phyloP scores from a whole-genome alignment of 2,888 invertebrate species.

The Tetranychus truncatus region DNA sequence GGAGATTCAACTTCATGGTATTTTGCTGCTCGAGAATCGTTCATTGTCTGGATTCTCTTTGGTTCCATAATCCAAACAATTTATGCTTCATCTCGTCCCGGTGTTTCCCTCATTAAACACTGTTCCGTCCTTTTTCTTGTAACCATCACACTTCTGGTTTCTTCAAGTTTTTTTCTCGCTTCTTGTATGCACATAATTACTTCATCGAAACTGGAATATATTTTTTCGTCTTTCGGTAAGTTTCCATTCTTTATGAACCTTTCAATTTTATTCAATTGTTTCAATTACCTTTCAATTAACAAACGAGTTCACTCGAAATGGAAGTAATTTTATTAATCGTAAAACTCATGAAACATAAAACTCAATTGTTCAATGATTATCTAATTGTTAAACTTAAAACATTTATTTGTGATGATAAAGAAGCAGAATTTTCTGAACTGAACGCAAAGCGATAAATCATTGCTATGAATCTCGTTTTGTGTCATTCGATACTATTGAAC shows the following conservation, averaged over 20 bases:
- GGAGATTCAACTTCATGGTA: constrained; percentile 48
- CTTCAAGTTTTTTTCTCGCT: constrained; percentile 58
- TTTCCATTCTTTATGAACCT: too few relatives aligned
- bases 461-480: too few relatives aligned
- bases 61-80: constrained; percentile 58
- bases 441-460: too few relatives aligned
- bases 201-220: constrained; percentile 51
- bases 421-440: too few relatives aligned
- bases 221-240: constrained; percentile 70
- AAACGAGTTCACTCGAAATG: too few relatives aligned
- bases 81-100: constrained; percentile 29
- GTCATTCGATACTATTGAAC: too few relatives aligned
- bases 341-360: too few relatives aligned
- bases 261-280: neutral
- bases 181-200: constrained; percentile 58
- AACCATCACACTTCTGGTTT: constrained; percentile 52
- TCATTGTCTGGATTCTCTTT: constrained; percentile 67
- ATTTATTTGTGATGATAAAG: too few relatives aligned
- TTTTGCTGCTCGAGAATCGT: constrained; percentile 69
- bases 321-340: too few relatives aligned
- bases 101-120: constrained; percentile 26
- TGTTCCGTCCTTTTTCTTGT: constrained; percentile 43
- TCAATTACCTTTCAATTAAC: neutral
- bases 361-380: too few relatives aligned
- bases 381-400: too few relatives aligned